Evolutionary conservation across 2,888 invertebrate genomes (phyloP), one percentile per base, ranked within the genome.

Genomic region (Cyclophora albipunctata): DNA sequence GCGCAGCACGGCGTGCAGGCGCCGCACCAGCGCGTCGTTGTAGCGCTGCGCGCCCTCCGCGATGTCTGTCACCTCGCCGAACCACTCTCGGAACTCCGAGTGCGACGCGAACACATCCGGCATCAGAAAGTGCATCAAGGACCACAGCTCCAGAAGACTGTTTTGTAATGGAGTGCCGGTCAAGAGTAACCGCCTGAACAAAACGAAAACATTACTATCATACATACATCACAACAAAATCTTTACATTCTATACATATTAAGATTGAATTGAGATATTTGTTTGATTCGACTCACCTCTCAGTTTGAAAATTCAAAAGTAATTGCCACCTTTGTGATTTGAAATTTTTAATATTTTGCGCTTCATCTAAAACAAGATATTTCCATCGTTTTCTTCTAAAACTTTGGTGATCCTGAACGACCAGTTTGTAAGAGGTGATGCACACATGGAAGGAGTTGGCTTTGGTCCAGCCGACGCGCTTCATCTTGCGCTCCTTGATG

Each of bases 271-370:
- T 20, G 2, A 1, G 2, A 20, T 20, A 20, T 20, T 20, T 20
- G 20, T 20, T 20, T 20, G 20, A 20, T 20, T 20, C 20, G 20
- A 77, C 87, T 87, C 78, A 94, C 95, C 95, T 92, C 77, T 97
- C 95, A 0, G 97, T 96, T 73, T 97, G 95, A 80, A 98, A 97
- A 81, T 98, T 98, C 51, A 99, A 89, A 61, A 99, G 84, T 72
- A 98, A 91, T 85, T 99, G 99, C 99, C 99, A 99, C 57, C 99
- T 91, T 78, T 99, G 99, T 33, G 98, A 98, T 81, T 99, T 99
- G 80, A 99, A 99, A 87, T 99, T 99, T 86, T 99, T 99, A 55
- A 99, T 99, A 78, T 99, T 99, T 80, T 99, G 99, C 41, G 99
- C 99, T 87, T 98, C 99, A 77, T 99, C 99, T 49, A 99, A 91